phyloP scores from a whole-genome alignment of 2,888 invertebrate genomes.

The Petrolisthes cinctipes region DNA sequence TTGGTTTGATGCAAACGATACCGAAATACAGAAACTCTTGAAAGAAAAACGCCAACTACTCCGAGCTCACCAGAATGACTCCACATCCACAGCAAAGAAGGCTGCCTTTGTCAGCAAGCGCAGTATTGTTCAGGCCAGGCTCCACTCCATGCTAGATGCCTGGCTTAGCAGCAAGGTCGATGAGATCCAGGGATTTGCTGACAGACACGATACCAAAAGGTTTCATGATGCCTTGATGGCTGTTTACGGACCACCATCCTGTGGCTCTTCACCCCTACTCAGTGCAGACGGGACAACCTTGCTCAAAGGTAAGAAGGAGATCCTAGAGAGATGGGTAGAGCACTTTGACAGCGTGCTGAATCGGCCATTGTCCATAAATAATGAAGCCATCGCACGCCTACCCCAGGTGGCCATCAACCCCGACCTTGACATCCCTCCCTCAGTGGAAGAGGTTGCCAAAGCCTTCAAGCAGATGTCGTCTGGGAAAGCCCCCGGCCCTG shows the following conservation, averaged over 20 bases:
- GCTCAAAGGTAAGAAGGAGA: slow-evolving; percentile 11
- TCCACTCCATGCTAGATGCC: not conserved
- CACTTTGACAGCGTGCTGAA: slow-evolving; percentile 20
- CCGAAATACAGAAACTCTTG: too few species aligned
- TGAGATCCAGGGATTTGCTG: slow-evolving; percentile 14
- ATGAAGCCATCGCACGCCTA: slow-evolving; percentile 11
- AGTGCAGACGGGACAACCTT: not conserved
- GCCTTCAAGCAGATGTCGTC: too few species aligned
- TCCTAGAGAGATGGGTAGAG: slow-evolving; percentile 15
- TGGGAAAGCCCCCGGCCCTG: too few species aligned
- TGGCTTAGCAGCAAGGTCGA: slow-evolving; percentile 12
- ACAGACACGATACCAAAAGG: slow-evolving; percentile 3
- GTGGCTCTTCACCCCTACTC: not conserved
- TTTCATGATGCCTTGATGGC: slow-evolving; percentile 10
- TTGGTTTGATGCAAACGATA: too few species aligned
- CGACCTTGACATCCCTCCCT: too few species aligned
- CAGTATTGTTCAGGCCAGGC: not conserved
- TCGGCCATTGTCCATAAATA: not conserved
- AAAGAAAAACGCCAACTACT: too few species aligned
- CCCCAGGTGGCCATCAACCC: too few species aligned
- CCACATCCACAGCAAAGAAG: not conserved
- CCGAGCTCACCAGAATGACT: not conserved
- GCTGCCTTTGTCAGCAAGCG: not conserved
- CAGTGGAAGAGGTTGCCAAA: too few species aligned
- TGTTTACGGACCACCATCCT: too few species aligned